A percentile compares a stretch with the other conserved stretches of the same genome.
Evolutionary conservation across 2,113 vertebrate species (phyloP).

Genomic region (Tiliqua scincoides): DNA sequence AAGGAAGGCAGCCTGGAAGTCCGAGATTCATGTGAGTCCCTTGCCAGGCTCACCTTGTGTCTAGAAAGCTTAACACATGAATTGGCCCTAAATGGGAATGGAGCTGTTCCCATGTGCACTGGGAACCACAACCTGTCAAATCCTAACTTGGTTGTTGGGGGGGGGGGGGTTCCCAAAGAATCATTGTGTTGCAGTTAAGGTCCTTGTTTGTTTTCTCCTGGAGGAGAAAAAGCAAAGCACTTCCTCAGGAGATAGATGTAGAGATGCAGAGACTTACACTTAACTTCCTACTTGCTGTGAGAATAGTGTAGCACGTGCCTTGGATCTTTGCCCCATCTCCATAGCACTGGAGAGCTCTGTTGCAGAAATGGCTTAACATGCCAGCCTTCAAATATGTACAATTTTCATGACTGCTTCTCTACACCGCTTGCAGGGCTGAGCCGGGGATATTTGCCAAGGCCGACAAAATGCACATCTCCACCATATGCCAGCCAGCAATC

Average conservation of each 20-base stretch:
- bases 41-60: background rate
- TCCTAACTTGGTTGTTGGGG: background rate
- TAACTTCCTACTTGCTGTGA: background rate
- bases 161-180: background rate
- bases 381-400: background rate
- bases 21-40: background rate
- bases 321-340: background rate
- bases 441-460: conserved; percentile 10
- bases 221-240: background rate
- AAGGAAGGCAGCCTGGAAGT: background rate
- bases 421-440: background rate
- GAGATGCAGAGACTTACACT: background rate
- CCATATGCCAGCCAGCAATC: conserved; percentile 27
- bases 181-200: background rate
- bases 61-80: background rate
- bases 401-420: background rate
- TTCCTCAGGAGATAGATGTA: background rate
- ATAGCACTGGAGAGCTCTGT: background rate
- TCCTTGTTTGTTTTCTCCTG: background rate
- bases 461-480: conserved; percentile 2
- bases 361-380: background rate
- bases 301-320: background rate
- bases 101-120: background rate
- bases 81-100: background rate
- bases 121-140: background rate